phyloP scores from a whole-genome alignment of 2,113 vertebrate genomes.

The Daboia siamensis region DNA sequence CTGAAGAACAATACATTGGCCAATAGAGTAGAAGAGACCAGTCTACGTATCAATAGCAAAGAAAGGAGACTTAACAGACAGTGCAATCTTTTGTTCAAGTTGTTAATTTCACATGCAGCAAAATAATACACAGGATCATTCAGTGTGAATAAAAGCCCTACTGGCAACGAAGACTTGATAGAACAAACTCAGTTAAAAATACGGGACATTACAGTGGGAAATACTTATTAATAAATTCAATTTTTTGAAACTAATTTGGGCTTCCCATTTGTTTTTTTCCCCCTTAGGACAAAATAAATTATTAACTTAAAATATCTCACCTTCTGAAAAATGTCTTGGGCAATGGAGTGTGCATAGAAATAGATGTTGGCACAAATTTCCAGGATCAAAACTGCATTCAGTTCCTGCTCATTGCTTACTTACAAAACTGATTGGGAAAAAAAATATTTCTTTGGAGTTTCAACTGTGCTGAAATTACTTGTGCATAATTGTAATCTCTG shows the following conservation, averaged over 20 bases:
- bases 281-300: not conserved
- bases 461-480: conserved; percentile 41
- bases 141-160: not conserved
- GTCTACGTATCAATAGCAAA: not conserved
- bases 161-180: not conserved
- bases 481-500: conserved; percentile 50
- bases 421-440: conserved; percentile 52
- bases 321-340: not conserved
- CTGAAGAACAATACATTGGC: not conserved
- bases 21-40: not conserved
- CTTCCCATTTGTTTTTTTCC: not conserved
- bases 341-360: not conserved
- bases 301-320: conserved; percentile 5
- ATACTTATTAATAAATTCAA: not conserved
- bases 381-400: conserved; percentile 53
- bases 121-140: not conserved
- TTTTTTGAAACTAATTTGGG: not conserved
- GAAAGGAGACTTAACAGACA: not conserved
- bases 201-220: not conserved
- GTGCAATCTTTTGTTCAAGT: not conserved
- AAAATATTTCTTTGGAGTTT: conserved; percentile 37
- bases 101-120: not conserved
- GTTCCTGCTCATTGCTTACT: conserved; percentile 55
- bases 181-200: not conserved
- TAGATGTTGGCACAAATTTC: conserved; percentile 40